A percentile compares a stretch with the other conserved stretches of the same genome.
phyloP scores from a whole-genome alignment of 2,797 vertebrate genomes.

The Cheirogaleus major region DNA sequence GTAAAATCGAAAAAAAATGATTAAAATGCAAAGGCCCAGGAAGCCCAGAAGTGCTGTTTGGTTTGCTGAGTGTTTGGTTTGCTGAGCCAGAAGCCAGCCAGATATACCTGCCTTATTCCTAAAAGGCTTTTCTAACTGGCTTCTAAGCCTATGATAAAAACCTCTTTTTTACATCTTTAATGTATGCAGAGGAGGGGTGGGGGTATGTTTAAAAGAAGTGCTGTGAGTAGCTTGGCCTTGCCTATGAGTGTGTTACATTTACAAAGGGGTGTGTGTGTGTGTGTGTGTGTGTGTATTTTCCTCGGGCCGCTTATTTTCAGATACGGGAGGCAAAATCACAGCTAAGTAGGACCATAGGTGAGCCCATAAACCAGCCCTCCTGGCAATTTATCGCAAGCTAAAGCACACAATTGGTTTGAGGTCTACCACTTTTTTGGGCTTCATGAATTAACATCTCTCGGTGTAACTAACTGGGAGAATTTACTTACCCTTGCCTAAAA shows the following conservation, averaged over 20 bases:
- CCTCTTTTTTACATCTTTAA: not conserved
- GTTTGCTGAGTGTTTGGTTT: constrained; percentile 11
- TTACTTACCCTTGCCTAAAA: not conserved
- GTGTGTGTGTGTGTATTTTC: not conserved
- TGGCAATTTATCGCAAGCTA: not conserved
- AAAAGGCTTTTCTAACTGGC: not conserved
- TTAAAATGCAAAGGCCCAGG: constrained; percentile 18
- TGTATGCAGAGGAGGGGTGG: not conserved
- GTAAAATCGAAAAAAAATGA: constrained; percentile 51
- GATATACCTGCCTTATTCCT: not conserved
- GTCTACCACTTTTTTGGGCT: not conserved
- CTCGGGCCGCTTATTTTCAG: not conserved
- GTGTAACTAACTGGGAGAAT: not conserved
- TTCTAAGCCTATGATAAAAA: not conserved
- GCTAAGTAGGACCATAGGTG: not conserved
- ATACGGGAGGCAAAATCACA: not conserved
- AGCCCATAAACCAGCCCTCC: rapidly evolving
- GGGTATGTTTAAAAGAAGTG: not conserved
- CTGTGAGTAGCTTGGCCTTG: not conserved
- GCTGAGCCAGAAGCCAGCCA: not conserved
- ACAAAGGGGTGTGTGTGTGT: not conserved
- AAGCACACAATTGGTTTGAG: not conserved
- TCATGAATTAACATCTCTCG: not conserved
- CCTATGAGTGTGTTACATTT: not conserved
- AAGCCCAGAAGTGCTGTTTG: not conserved